phyloP scores from a whole-genome alignment of 2,113 vertebrate species.

The Xenotilapia caudafasciata region DNA sequence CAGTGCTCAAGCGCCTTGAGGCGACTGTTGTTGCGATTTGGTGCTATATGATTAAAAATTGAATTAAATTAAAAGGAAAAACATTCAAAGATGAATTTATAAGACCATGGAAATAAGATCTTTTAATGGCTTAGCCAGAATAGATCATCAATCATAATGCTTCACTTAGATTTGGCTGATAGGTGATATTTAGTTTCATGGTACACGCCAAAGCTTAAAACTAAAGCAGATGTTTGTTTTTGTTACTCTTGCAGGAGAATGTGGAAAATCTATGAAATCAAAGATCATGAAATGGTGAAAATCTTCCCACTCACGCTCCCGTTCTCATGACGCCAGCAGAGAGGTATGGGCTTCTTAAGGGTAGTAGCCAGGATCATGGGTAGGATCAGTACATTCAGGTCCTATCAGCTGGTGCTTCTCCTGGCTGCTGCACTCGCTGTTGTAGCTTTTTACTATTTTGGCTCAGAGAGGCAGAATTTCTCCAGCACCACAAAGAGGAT shows the following conservation, averaged over 20 bases:
- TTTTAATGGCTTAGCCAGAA: not conserved
- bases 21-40: not conserved
- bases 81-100: not conserved
- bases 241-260: slow-evolving; percentile 31
- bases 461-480: slow-evolving; percentile 84
- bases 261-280: not conserved
- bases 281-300: not conserved
- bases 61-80: not conserved
- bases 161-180: not conserved
- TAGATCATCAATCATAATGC: not conserved
- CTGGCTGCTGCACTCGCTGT: slow-evolving; percentile 82
- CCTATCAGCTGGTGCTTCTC: slow-evolving; percentile 76
- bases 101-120: not conserved
- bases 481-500: slow-evolving; percentile 88
- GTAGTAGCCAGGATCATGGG: slow-evolving; percentile 58
- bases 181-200: not conserved
- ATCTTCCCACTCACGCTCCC: not conserved
- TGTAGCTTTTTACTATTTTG: slow-evolving; percentile 88
- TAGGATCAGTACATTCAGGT: slow-evolving; percentile 69
- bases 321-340: slow-evolving; percentile 15
- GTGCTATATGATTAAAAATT: not conserved
- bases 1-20: not conserved
- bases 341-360: slow-evolving; percentile 64
- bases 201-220: not conserved
- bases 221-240: not conserved